phyloP scores from a whole-genome alignment of 1,140 invertebrate species.

The Portunus trituberculatus region DNA sequence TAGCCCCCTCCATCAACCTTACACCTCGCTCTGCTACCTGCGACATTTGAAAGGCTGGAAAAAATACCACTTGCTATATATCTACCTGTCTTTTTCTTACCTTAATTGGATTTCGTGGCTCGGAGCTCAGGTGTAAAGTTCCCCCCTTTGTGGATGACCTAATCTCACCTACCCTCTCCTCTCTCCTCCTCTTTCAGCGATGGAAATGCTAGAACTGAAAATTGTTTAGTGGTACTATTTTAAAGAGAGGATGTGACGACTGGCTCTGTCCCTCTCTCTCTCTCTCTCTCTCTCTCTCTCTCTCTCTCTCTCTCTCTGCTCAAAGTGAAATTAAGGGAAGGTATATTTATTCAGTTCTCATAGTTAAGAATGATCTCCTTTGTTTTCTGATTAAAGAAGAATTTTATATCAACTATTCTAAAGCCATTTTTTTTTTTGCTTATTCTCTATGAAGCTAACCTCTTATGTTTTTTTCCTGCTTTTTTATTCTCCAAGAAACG shows the following conservation, averaged over 20 bases:
- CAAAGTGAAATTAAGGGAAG: background rate
- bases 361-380: background rate
- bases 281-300: conserved; percentile 20
- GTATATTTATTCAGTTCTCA: conserved; percentile 23
- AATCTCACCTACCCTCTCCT: background rate
- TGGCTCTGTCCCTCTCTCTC: background rate
- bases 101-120: too few relatives aligned
- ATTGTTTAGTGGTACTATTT: too few relatives aligned
- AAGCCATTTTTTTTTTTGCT: background rate
- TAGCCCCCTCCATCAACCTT: too few relatives aligned
- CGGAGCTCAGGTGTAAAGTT: too few relatives aligned
- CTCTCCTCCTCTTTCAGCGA: background rate
- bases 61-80: too few relatives aligned
- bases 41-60: too few relatives aligned
- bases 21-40: too few relatives aligned
- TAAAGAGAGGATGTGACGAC: too few relatives aligned
- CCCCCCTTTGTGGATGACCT: background rate
- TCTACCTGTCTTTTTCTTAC: too few relatives aligned
- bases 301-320: background rate
- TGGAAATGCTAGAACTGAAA: too few relatives aligned
- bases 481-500: background rate
- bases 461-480: background rate
- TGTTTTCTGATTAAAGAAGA: conserved; percentile 8
- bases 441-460: too few relatives aligned
- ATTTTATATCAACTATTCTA: background rate